These are phyloP conservation scores for Agonopterix arenella DNA, from an alignment of 2,888 invertebrate genomes.

Conservation along the genomic window DNA sequence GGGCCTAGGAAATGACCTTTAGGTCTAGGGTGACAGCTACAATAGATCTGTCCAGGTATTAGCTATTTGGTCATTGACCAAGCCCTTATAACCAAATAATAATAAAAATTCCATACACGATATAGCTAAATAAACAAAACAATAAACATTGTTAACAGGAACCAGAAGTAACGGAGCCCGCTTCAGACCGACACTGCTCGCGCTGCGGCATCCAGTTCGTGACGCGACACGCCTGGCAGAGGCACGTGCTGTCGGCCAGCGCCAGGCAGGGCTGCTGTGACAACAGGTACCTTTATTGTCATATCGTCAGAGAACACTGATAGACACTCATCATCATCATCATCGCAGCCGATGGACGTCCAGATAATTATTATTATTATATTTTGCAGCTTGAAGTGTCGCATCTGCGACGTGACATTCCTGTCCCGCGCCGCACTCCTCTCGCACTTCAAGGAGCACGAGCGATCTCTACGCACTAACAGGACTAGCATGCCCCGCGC, in stretches of 20 bases:
- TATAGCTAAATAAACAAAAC: background rate
- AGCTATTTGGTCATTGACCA: too few relatives aligned
- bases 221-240: slow-evolving; percentile 34
- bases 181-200: slow-evolving; percentile 25
- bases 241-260: slow-evolving; percentile 30
- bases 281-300: too few relatives aligned
- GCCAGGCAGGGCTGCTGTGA: too few relatives aligned
- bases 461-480: slow-evolving; percentile 11
- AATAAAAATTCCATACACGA: background rate
- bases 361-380: too few relatives aligned
- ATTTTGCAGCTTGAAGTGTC: too few relatives aligned
- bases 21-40: too few relatives aligned
- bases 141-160: slow-evolving; percentile 4
- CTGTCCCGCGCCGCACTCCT: slow-evolving; percentile 1
- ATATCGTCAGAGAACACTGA: too few relatives aligned
- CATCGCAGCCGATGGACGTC: too few relatives aligned
- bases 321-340: too few relatives aligned
- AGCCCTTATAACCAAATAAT: too few relatives aligned
- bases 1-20: too few relatives aligned
- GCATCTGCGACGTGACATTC: slow-evolving; percentile 20
- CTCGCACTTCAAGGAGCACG: slow-evolving; percentile 23
- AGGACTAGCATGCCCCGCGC: slow-evolving; percentile 4
- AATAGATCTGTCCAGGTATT: too few relatives aligned
- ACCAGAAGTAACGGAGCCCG: slow-evolving; percentile 13
- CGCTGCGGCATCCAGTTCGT: slow-evolving; percentile 44